Evolutionary conservation across 2,797 vertebrate genomes (phyloP), one percentile per base, ranked within the genome.

Genomic region (Galago senegalensis): DNA sequence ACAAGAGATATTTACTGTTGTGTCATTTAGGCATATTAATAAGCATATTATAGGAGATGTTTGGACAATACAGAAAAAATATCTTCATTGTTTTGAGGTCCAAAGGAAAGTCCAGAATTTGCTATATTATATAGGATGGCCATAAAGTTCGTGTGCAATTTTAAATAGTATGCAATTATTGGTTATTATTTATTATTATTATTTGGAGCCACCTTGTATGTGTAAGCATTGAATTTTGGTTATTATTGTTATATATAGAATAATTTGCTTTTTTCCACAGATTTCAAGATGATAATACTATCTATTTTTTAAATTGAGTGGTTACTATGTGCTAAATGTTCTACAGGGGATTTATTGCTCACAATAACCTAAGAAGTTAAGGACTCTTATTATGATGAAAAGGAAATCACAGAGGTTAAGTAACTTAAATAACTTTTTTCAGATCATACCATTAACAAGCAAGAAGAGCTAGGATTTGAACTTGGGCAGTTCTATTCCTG

Each of bases 31-130:
- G 70, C 40, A 63, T 70, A 61, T 84, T 75, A 72, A 34, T 61
- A 17, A 23, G 18, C 40, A 60, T 76, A 37, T 73, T 16, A 40
- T 34, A 49, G 37, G 60, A 69, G 29, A 82, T 27, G 8, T 88
- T 94, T 27, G 5, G 31, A 5, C 23, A 87, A 53, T 43, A 53
- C 13, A 60, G 34, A 34, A 88, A 92, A 94, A 96, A 89, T 27
- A 63, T 10, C 5, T 84, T 73, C 43, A 40, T 61, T 13, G 94
- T 80, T 91, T 76, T 70, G 25, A 85, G 40, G 29, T 70, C 65
- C 53, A 87, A 83, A 89, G 5, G 20, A 0, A 93, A 93, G 43
- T 80, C 43, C 56, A 95, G 25, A 83, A 70, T 91, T 91, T 91
- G 25, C 34, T 83, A 58, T 58, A 88, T 43, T 86, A 49, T 49